Base-by-base conservation (phyloP, 2,797 vertebrate genomes). In the Cossypha heuglini region DNA sequence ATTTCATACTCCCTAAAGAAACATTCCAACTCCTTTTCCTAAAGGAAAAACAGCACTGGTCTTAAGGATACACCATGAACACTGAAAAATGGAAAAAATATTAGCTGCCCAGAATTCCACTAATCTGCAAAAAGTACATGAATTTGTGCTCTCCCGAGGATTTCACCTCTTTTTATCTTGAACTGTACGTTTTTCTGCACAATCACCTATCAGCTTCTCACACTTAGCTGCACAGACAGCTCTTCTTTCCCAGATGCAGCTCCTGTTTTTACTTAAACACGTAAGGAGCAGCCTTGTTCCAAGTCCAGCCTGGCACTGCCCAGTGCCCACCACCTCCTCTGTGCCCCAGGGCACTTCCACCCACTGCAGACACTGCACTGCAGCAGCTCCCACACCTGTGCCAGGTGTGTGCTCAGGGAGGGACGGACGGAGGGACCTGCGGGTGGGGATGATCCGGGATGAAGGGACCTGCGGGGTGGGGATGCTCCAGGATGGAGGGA, bases 331-430 rank as follows among this genome's bases (percentile, higher is more conserved):
- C 5, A 0, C 28, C 33, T 29, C 55, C 61, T 31, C 0, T 1
- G 37, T 4, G 48, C 13, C 69, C 59, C 67, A 9, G 46, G 10
- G 52, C 48, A 2, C 26, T 17, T 13, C 3, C 48, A 40, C 2
- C 15, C 22, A 0, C 29, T 1, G 19, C 5, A 5, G 22, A 2
- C 13, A 7, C 5, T 1, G 43, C 38, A 0, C 19, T 14, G 13
- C 3, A 6, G 7, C 10, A 6, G 57, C 57, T 15, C 68, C 29
- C 0, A 18, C 28, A 22, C 45, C 42, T 1, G 1, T 0, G 7
- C 49, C 51, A 7, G 35, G 42, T 2, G 15, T 3, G 13, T 4
- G 43, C 57, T 22, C 16, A 8, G 5, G 38, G 35, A n/a, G 1
- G 8, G 7, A 35, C 7, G 9, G 54, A 35, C 26, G 16, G 20